Evolutionary conservation across 2,113 vertebrate genomes (phyloP).

Genomic region (Chamaea fasciata): DNA sequence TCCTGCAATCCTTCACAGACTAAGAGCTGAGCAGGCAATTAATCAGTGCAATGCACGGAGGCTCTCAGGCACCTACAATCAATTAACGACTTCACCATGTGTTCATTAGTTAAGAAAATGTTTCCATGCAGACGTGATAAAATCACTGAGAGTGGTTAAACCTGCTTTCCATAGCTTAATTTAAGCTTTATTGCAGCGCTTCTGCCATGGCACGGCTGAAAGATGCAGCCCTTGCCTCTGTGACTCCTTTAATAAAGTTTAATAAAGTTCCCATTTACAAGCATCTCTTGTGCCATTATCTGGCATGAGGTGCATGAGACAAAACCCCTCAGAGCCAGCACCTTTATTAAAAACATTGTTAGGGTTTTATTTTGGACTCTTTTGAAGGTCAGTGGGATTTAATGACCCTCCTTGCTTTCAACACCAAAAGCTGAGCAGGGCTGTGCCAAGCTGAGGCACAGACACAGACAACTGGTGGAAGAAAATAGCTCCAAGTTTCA

Average conservation of each 20-base stretch:
- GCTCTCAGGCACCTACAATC: background rate
- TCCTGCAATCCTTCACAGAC: background rate
- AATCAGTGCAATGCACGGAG: background rate
- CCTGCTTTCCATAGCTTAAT: background rate
- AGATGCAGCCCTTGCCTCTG: background rate
- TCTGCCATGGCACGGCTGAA: background rate
- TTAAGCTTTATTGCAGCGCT: background rate
- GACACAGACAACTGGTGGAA: accelerated
- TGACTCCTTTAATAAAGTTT: background rate
- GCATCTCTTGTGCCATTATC: background rate
- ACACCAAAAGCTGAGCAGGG: accelerated
- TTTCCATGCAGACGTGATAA: background rate
- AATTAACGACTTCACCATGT: background rate
- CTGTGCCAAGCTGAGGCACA: background rate
- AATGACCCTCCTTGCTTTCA: background rate
- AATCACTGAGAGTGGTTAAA: background rate
- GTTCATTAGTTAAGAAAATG: background rate
- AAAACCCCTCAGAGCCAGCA: background rate
- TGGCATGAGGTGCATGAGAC: background rate
- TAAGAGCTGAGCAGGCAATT: background rate
- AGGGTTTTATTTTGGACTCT: background rate
- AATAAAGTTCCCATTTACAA: background rate
- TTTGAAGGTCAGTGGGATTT: background rate
- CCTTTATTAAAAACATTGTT: background rate
- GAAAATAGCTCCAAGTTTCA: background rate